Evolutionary conservation across 1,140 invertebrate species (phyloP), one percentile per base, ranked within the genome.

Genomic region (Ladona fulva): DNA sequence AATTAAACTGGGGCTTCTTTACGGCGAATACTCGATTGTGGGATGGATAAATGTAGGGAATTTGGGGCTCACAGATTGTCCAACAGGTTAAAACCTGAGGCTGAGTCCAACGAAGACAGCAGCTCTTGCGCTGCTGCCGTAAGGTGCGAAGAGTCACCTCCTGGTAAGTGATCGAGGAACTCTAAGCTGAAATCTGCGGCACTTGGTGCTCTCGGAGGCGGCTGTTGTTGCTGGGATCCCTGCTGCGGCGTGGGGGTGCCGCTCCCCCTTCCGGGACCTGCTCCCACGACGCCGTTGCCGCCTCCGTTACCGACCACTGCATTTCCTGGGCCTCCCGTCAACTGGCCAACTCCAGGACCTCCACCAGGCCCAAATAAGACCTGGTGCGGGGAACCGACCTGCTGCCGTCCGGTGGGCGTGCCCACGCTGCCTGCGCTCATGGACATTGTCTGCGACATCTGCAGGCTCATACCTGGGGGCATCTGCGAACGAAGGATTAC

Each of bases 111-210:
- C 5, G 92, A 93, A 84, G 90, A 93, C 81, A 94, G 88, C 79
- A 94, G 84, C 81, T 94, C 93, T 83, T 93, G 92, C 37, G 79
- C 76, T 22, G 78, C 76, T 74, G 92, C 91, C 79, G 90, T 91
- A 82, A 93, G 91, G 80, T 90, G 90, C 80, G 88, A 88, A 73
- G 90, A 87, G 81, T 93, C 91, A 24, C 87, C 88, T 76, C 90
- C 87, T 59, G 91, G 90, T 82, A 93, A 87, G 84, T 92, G 92
- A 81, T 94, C 92, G n/a, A 94, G 85, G 84, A 94, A 92, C 86
- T 94, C 93, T 79, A 93, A 87, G 84, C 90, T 92, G 82, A 93
- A 92, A 82, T 93, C 92, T 24, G 89, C 86, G 0, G 91, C 52
- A 22, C 52, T 66, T 12, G 52, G 52, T 66, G 52, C 42, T 22